These are phyloP conservation scores for Amorpha juglandis DNA, from an alignment of 2,888 invertebrate species.

Conservation along the genomic window DNA sequence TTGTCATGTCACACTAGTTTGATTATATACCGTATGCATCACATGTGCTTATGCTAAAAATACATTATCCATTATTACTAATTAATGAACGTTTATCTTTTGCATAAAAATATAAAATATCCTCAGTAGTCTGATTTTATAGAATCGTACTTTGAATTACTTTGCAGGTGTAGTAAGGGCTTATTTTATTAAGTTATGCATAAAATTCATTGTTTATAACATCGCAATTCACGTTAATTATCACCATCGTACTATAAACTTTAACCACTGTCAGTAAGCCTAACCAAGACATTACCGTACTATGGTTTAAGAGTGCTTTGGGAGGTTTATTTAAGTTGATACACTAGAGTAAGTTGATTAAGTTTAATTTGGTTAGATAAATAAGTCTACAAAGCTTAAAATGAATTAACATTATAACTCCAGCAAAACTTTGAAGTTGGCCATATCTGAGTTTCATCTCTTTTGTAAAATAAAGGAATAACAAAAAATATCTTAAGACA, in stretches of 20 bases:
- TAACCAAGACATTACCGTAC: no score
- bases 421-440: no score
- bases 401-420: no score
- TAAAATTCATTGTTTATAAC: background rate
- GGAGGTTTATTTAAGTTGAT: no score
- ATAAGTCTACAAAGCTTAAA: no score
- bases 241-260: background rate
- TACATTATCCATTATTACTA: background rate
- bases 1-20: constrained; percentile 25
- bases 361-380: no score
- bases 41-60: constrained; percentile 22
- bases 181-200: background rate
- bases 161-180: background rate
- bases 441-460: no score
- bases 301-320: no score
- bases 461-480: no score
- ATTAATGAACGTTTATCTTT: background rate
- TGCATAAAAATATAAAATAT: background rate
- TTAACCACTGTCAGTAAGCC: background rate
- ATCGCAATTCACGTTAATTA: background rate
- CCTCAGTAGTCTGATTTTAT: background rate
- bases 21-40: constrained; percentile 20
- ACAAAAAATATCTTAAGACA: no score
- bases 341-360: no score
- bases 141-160: background rate